Base-by-base conservation (phyloP, 1,140 invertebrate genomes). In the Philaenus spumarius region DNA sequence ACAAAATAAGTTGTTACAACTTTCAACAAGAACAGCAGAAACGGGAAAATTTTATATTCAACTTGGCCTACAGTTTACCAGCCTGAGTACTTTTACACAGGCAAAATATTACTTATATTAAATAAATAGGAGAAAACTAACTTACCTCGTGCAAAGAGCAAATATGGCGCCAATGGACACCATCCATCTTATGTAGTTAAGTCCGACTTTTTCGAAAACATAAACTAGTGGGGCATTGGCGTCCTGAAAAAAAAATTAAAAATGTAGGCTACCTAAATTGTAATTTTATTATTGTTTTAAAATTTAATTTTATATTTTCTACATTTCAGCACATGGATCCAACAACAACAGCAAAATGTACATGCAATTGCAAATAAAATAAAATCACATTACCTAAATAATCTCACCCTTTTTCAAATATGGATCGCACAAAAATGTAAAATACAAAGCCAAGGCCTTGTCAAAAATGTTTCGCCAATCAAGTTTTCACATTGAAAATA, bases 111-210 rank as follows among this genome's bases (percentile, higher is more conserved):
- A 45, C 15, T 45, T 45, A 45, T 19, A 45, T 19, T 4, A 53
- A 53, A 7, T 7, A 37, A 7, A 53, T 24, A n/a, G n/a, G n/a
- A n/a, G n/a, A n/a, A n/a, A n/a, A 12, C 17, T 3, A 4, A 45
- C n/a, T 22, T 52, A 69, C 67, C 67, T 69, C 1, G 67, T 62
- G 37, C 59, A 55, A n/a, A 69, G 59, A 14, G 61, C 90, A 68
- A 89, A 91, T 26, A 91, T 76, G 0, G 92, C 91, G 0, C 93
- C 93, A 34, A 92, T 75, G 9, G 89, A 87, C 5, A 96, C 91
- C 30, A 95, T 83, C 82, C 85, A 88, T 69, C 85, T 86, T n/a
- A 93, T 81, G 1, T 78, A 78, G 0, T 79, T 75, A 83, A 86
- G 87, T 0, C 85, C 88, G 0, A 88, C 76, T 65, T 81, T 63